Percentiles rank a stretch among this genome's conserved stretches.
These are phyloP conservation scores for Leucoraja ocellata DNA, from an alignment of 2,797 vertebrate genomes.

Conservation along the genomic window DNA sequence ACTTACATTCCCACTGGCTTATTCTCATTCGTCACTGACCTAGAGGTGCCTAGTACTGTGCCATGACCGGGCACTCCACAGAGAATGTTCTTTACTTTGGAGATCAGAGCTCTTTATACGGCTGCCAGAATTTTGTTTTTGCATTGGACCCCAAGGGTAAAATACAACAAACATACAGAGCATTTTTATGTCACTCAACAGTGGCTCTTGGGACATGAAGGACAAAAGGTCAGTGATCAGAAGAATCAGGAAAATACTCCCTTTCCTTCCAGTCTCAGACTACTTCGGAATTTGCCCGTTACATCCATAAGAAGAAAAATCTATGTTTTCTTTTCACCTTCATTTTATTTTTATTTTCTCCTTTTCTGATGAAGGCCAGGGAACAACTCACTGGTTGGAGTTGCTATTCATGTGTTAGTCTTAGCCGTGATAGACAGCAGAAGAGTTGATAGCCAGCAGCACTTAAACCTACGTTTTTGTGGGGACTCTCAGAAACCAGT, in stretches of 20 bases:
- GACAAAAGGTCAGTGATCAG: neutral
- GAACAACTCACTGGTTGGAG: neutral
- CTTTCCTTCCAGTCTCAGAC: neutral
- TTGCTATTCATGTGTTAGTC: neutral
- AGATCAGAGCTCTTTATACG: conserved; percentile 17
- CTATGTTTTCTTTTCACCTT: no score
- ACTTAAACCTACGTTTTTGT: neutral
- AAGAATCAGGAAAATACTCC: neutral
- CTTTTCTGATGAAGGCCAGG: neutral
- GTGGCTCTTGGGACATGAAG: conserved; percentile 13
- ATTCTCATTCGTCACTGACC: neutral
- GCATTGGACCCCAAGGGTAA: conserved; percentile 4
- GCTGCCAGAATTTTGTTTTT: conserved; percentile 26
- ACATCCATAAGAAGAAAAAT: neutral
- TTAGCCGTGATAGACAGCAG: neutral
- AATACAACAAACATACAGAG: conserved; percentile 33
- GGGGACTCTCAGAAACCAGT: neutral
- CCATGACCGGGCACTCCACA: conserved; percentile 10
- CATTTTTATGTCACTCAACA: conserved; percentile 26
- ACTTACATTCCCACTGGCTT: conserved; percentile 26
- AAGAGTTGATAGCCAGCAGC: neutral
- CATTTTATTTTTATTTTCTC: neutral
- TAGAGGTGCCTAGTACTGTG: conserved; percentile 20
- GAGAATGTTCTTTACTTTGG: conserved; percentile 31
- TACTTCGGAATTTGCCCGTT: neutral